Percentiles rank a stretch among this genome's conserved stretches.
Conservation (phyloP, 2,888 invertebrate genomes). For the Epinotia ramella region DNA sequence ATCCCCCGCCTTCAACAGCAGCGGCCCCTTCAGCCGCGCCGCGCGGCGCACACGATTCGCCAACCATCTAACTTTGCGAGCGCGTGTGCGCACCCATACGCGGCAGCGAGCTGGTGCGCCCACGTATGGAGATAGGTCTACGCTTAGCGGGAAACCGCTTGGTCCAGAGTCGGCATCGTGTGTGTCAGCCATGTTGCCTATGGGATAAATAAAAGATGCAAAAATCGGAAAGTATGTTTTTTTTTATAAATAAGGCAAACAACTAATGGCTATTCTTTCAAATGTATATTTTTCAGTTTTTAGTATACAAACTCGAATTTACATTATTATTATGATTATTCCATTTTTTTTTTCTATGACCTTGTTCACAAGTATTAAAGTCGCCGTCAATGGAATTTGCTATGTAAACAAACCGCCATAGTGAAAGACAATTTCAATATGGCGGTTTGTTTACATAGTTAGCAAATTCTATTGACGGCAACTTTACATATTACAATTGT, state of each 20-base stretch:
- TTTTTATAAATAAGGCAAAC: not conserved
- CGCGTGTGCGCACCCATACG: constrained; percentile 48
- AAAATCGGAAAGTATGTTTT: not conserved
- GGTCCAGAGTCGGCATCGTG: constrained; percentile 26
- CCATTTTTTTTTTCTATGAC: no score
- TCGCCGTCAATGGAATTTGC: no score
- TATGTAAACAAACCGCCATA: no score
- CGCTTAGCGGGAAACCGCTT: constrained; percentile 59
- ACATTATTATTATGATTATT: no score
- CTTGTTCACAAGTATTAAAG: no score
- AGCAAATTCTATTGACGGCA: no score
- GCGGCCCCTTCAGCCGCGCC: constrained; percentile 8
- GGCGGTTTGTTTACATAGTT: no score
- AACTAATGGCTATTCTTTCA: no score
- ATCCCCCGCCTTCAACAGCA: constrained; percentile 20
- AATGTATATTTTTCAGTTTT: no score
- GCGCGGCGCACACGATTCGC: constrained; percentile 26
- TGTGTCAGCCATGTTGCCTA: not conserved
- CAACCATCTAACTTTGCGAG: constrained; percentile 7
- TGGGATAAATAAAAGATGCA: not conserved
- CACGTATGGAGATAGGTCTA: constrained; percentile 60
- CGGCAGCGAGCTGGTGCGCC: constrained; percentile 56
- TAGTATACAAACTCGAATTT: no score
- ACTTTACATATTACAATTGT: no score
- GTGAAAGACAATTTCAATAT: no score